Percentiles rank a stretch among this genome's conserved stretches.
Evolutionary conservation across 2,888 invertebrate genomes (phyloP).

Genomic region (Parnassius glacialis): DNA sequence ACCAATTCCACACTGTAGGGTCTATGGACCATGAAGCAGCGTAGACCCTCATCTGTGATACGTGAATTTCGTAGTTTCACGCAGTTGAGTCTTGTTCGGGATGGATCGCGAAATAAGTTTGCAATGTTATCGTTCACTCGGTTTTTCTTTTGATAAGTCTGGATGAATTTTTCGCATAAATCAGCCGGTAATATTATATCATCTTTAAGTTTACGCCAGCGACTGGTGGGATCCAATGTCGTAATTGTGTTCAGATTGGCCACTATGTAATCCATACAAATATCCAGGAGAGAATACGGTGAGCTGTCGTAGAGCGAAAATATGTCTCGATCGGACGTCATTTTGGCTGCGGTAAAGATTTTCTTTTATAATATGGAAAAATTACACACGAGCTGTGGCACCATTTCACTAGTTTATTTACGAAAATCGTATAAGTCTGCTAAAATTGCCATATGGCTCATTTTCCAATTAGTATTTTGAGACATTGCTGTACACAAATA

Average conservation of each 20-base stretch:
- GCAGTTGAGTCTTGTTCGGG: slow-evolving; percentile 85
- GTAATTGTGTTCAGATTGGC: slow-evolving; percentile 83
- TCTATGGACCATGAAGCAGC: slow-evolving; percentile 86
- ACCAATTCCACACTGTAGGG: slow-evolving; percentile 87
- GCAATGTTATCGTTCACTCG: slow-evolving; percentile 85
- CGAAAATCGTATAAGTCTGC: slow-evolving; percentile 2
- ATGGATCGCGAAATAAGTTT: slow-evolving; percentile 86
- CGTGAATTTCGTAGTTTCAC: slow-evolving; percentile 86
- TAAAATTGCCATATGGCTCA: slow-evolving; percentile 21
- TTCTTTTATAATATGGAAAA: slow-evolving; percentile 39
- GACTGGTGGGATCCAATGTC: slow-evolving; percentile 61
- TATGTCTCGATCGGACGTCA: slow-evolving; percentile 49
- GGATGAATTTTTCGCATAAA: slow-evolving; percentile 86
- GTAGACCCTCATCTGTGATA: slow-evolving; percentile 86
- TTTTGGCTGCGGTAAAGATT: slow-evolving; percentile 39
- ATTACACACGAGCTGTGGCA: slow-evolving; percentile 38
- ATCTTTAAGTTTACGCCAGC: slow-evolving; percentile 77
- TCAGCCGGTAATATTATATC: slow-evolving; percentile 85
- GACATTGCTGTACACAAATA: neutral
- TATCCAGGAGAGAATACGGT: slow-evolving; percentile 83
- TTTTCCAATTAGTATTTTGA: slow-evolving; percentile 20
- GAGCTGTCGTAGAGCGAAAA: slow-evolving; percentile 54
- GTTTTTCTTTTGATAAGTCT: slow-evolving; percentile 76
- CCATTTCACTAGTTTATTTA: slow-evolving; percentile 35
- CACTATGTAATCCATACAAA: slow-evolving; percentile 83